Base-by-base conservation (phyloP, 92 coral and sea anemone genomes). In the Palythoa grandiflora region DNA sequence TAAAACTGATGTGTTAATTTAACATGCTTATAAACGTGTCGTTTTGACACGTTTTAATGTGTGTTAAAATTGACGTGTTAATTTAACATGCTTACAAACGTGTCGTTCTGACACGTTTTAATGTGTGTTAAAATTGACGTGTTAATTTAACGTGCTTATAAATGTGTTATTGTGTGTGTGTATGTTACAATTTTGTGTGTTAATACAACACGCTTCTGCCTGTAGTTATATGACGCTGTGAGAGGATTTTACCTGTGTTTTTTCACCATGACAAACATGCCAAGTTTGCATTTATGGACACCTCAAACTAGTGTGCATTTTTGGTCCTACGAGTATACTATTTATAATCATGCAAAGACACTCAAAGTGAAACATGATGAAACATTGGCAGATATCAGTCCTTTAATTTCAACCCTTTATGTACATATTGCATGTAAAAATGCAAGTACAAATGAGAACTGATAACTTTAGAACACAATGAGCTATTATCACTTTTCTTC, bases 281-380 rank as follows among this genome's bases (percentile, higher is more conserved):
- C 79, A 72, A 11, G 3, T 21, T 40, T 72, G 35, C 50, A 44
- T 72, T 39, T 39, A 40, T 72, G 77, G 59, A 5, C 60, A n/a
- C 59, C 79, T 75, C 79, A 47, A 75, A 17, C 48, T 17, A 14
- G 68, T 77, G 14, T 55, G 83, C 38, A 77, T 50, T 28, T 21
- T 38, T 44, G 54, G 78, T 13, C 54, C 28, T 40, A 11, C 17
- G 61, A 55, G 17, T 11, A 54, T 47, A 75, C 61, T 48, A 75
- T 75, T 48, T 75, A 50, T 75, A 75, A 75, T 48, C 60, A 75
- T 38, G 61, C 61, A 75, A 75, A 75, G 60, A 47, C 79, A 75
- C 80, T 76, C 83, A 54, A 54, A 77, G 83, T 77, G 68, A 77
- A 77, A 77, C 28, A 77, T 55, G 83, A 77, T 20, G n/a, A 77